Base-by-base conservation (phyloP, 2,113 vertebrate genomes). In the Rhizomys pruinosus region DNA sequence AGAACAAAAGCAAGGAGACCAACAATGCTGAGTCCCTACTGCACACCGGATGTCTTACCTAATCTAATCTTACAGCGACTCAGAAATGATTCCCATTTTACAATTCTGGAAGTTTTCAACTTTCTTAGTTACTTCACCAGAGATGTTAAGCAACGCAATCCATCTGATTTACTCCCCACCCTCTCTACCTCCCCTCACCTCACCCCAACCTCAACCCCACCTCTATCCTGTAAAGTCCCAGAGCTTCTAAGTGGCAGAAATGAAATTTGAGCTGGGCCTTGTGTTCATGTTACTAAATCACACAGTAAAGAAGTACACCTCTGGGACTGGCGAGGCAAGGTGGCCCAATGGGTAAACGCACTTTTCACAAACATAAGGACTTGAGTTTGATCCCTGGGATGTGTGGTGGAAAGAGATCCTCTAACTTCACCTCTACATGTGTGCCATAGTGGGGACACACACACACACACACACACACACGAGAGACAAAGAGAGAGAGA, bases 41-140 rank as follows among this genome's bases (percentile, higher is more conserved):
- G 39, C 19, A 66, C 34, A 19, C 39, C 84, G 63, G 22, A 25
- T 72, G 61, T 59, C 57, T 84, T 91, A 34, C 29, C 47, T 77
- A 64, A 81, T 71, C 23, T 10, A n/a, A n/a, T n/a, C n/a, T 90
- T 29, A 57, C 39, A 68, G 57, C 52, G 44, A 59, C 47, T 64
- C 29, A 64, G 61, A 95, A 89, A 66, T n/a, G 42, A 55, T 87
- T 55, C 76, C 89, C 47, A 76, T 84, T 92, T 89, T 37, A 92
- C 34, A 94, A 37, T 87, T 89, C 82, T 68, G 61, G 68, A 92
- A 87, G 89, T 59, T 90, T 93, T 88, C 87, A 87, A 91, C 59
- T 90, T 93, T 88, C 87, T 84, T 52, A 22, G 39, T 64, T 76
- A 86, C 64, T 92, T 88, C 81, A 79, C 27, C 10, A 78, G 73